These are phyloP conservation scores for Actenoides hombroni DNA, from an alignment of 2,113 vertebrate species.

Conservation along the genomic window DNA sequence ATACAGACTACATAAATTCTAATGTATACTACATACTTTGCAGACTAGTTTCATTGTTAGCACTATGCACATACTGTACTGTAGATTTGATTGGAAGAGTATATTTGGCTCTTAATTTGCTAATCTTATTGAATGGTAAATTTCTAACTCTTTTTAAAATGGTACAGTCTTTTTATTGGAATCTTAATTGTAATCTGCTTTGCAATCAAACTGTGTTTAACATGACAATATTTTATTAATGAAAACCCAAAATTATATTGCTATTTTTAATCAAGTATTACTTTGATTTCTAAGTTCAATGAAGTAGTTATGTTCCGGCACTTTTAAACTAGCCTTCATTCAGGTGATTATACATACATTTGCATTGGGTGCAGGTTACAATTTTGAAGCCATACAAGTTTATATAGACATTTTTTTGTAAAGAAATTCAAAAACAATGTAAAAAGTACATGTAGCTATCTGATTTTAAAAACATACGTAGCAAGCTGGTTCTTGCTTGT, in stretches of 20 bases:
- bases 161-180: slow-evolving; percentile 58
- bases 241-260: slow-evolving; percentile 36
- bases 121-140: slow-evolving; percentile 54
- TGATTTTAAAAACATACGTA: slow-evolving; percentile 47
- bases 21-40: slow-evolving; percentile 5
- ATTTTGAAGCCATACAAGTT: slow-evolving; percentile 81
- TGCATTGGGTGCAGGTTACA: slow-evolving; percentile 74
- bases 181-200: slow-evolving; percentile 74
- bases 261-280: slow-evolving; percentile 66
- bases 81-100: slow-evolving; percentile 51
- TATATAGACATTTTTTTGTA: slow-evolving; percentile 69
- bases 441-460: slow-evolving; percentile 66
- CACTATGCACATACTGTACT: slow-evolving; percentile 30
- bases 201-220: slow-evolving; percentile 50
- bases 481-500: slow-evolving; percentile 98
- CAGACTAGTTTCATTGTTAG: not conserved
- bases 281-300: slow-evolving; percentile 56
- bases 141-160: slow-evolving; percentile 57
- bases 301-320: slow-evolving; percentile 72
- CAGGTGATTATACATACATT: slow-evolving; percentile 65
- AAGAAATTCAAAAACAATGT: slow-evolving; percentile 64
- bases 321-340: slow-evolving; percentile 73
- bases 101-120: slow-evolving; percentile 46
- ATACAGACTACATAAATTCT: slow-evolving; percentile 42
- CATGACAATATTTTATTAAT: slow-evolving; percentile 47